phyloP scores from a whole-genome alignment of 2,888 invertebrate genomes.

The Platypus cylindrus region DNA sequence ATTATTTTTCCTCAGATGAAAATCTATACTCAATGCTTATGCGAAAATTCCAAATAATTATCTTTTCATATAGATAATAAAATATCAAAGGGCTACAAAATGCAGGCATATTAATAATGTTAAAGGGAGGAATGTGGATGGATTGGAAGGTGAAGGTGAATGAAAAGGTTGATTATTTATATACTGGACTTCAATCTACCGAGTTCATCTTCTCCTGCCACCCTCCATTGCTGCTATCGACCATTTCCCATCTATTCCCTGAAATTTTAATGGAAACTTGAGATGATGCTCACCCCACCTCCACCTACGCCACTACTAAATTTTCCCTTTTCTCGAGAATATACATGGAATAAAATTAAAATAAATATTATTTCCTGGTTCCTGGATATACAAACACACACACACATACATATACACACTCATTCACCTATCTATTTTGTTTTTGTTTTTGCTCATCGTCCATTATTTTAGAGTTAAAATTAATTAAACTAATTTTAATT shows the following conservation, averaged over 20 bases:
- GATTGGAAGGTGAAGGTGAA: too few species aligned
- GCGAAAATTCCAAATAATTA: slow-evolving; percentile 7
- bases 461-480: too few species aligned
- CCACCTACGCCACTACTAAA: too few species aligned
- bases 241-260: slow-evolving; percentile 1
- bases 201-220: too few species aligned
- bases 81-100: slow-evolving; percentile 1
- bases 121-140: too few species aligned
- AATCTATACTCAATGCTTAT: neutral
- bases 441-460: too few species aligned
- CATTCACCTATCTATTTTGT: too few species aligned
- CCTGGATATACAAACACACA: neutral
- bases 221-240: neutral
- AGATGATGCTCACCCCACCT: slow-evolving; percentile 5
- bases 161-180: slow-evolving; percentile 7
- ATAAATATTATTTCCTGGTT: neutral
- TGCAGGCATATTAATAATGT: slow-evolving; percentile 7
- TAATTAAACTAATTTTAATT: too few species aligned
- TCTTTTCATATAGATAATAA: slow-evolving; percentile 4
- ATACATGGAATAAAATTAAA: slow-evolving; percentile 2
- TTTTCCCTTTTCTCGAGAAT: too few species aligned
- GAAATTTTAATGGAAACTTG: slow-evolving; percentile 9
- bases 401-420: neutral
- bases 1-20: too few species aligned
- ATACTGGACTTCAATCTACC: too few species aligned